Conservation (phyloP, 2,797 vertebrate species). For the Hylomyscus alleni region DNA sequence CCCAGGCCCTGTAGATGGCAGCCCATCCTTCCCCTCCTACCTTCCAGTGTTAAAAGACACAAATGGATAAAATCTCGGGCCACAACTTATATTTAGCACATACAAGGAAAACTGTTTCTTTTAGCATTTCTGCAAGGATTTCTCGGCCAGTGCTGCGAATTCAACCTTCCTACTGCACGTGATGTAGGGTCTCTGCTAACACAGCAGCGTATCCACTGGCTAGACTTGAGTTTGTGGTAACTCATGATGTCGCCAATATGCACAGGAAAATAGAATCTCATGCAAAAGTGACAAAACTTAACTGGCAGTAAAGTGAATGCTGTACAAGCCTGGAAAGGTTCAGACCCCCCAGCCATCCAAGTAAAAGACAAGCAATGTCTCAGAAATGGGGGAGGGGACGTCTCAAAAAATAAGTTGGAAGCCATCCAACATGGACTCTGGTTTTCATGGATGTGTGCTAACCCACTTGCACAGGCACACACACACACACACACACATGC, state of each 20-base stretch:
- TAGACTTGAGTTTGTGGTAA: neutral
- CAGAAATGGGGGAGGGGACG: neutral
- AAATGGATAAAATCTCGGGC: neutral
- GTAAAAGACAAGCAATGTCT: neutral
- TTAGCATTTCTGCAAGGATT: no score
- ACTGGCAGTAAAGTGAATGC: neutral
- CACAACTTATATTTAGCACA: neutral
- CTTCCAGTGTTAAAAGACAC: neutral
- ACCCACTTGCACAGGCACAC: neutral
- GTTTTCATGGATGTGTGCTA: neutral
- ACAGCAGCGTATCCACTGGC: neutral
- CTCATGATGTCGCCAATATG: neutral
- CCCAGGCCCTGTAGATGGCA: neutral
- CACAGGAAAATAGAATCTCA: constrained; percentile 24
- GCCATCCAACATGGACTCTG: neutral
- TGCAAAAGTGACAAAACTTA: constrained; percentile 11
- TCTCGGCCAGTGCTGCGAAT: no score
- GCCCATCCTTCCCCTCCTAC: neutral
- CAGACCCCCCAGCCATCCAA: neutral
- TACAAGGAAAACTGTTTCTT: neutral
- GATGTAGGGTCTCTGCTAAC: neutral
- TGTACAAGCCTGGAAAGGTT: neutral
- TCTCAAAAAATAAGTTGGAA: neutral
- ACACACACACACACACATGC: neutral
- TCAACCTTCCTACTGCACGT: neutral